Percentiles rank a stretch among this genome's conserved stretches.
These are phyloP conservation scores for Andrena bicolor DNA, from an alignment of 2,888 invertebrate genomes.

Conservation along the genomic window DNA sequence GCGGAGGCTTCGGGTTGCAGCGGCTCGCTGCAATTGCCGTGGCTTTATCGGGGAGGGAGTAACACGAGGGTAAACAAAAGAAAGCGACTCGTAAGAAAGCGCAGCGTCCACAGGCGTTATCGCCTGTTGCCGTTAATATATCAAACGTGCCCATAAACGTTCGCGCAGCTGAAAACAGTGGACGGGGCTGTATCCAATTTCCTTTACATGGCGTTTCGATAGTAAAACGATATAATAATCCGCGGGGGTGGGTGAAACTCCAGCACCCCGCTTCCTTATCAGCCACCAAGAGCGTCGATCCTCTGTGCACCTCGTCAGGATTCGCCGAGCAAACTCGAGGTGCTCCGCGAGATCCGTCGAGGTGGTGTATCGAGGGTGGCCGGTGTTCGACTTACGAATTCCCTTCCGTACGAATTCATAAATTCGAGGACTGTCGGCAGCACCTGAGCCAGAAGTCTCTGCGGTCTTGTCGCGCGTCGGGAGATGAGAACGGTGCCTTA, in stretches of 20 bases:
- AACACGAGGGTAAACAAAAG: constrained; percentile 50
- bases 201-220: constrained; percentile 37
- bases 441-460: constrained; percentile 57
- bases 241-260: constrained; percentile 7
- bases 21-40: constrained; percentile 58
- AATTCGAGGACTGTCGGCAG: constrained; percentile 67
- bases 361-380: not conserved
- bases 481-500: constrained; percentile 79
- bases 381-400: constrained; percentile 8
- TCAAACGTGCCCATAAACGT: constrained; percentile 31
- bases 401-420: constrained; percentile 59
- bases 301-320: not conserved
- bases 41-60: constrained; percentile 58
- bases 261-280: constrained; percentile 13
- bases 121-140: constrained; percentile 38
- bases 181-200: constrained; percentile 41
- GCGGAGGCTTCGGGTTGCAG: constrained; percentile 67
- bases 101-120: constrained; percentile 33
- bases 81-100: constrained; percentile 19
- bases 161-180: constrained; percentile 29
- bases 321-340: not conserved
- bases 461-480: constrained; percentile 77
- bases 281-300: not conserved
- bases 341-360: not conserved
- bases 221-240: constrained; percentile 22